Percentiles rank a stretch among this genome's conserved stretches.
These are phyloP conservation scores for Triplophysa siluroides DNA, from an alignment of 2,113 vertebrate genomes.

Conservation along the genomic window DNA sequence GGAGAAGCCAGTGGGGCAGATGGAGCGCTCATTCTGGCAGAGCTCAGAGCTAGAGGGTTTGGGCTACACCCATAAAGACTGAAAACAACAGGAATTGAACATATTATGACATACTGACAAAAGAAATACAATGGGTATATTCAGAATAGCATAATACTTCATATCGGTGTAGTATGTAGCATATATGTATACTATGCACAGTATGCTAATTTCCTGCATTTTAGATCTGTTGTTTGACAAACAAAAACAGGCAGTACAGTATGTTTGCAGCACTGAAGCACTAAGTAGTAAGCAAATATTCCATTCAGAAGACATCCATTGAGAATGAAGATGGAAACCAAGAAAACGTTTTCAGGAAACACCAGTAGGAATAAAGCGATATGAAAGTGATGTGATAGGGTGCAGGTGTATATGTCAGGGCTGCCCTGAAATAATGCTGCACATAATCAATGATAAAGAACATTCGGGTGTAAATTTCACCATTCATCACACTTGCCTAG, in stretches of 20 bases:
- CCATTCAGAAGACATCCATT: background rate
- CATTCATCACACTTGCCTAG: conserved; percentile 82
- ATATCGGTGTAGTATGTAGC: no score
- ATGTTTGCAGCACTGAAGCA: no score
- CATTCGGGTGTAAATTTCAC: background rate
- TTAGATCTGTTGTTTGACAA: no score
- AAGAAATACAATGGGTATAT: conserved; percentile 49
- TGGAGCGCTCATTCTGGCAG: conserved; percentile 66
- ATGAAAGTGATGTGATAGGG: background rate
- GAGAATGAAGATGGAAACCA: conserved; percentile 13
- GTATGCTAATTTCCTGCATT: no score
- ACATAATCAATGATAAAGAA: background rate
- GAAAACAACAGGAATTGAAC: conserved; percentile 71
- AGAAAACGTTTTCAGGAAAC: background rate
- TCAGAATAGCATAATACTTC: no score
- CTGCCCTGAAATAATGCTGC: no score
- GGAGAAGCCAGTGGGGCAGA: conserved; percentile 63
- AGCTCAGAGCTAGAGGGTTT: conserved; percentile 71
- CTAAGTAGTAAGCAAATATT: no score
- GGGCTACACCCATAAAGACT: conserved; percentile 97
- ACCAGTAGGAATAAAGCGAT: background rate
- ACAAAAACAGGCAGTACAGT: no score
- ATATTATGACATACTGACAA: conserved; percentile 42
- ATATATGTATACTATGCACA: no score
- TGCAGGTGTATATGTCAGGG: background rate